Evolutionary conservation across 2,888 invertebrate species (phyloP).

Genomic region (Polietes domitor): DNA sequence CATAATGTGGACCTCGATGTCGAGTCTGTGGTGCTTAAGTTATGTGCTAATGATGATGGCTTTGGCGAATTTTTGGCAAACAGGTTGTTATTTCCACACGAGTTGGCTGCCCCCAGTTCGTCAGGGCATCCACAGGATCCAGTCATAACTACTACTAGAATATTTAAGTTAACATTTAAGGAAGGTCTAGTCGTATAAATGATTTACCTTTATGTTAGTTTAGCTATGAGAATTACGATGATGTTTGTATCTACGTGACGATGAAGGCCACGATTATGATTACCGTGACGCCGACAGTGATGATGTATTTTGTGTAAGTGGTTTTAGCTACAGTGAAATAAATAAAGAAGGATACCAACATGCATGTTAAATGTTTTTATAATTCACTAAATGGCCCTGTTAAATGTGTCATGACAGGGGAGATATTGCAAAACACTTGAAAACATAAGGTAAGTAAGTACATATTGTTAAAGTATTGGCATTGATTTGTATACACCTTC

Average conservation of each 20-base stretch:
- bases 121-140: conserved; percentile 29
- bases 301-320: conserved; percentile 54
- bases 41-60: conserved; percentile 56
- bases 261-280: conserved; percentile 27
- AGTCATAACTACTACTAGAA: conserved; percentile 52
- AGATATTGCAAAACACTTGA: too few relatives aligned
- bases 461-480: too few relatives aligned
- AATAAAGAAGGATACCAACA: conserved; percentile 17
- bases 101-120: conserved; percentile 51
- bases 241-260: conserved; percentile 13
- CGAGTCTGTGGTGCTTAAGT: conserved; percentile 51
- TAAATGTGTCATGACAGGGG: too few relatives aligned
- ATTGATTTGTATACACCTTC: too few relatives aligned
- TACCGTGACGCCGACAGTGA: conserved; percentile 25
- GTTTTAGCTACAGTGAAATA: conserved; percentile 50
- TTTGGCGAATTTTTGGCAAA: conserved; percentile 55
- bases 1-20: conserved; percentile 27
- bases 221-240: conserved; percentile 2
- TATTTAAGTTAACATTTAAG: conserved; percentile 64
- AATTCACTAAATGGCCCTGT: too few relatives aligned
- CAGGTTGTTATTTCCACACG: conserved; percentile 31
- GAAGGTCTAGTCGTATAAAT: conserved; percentile 59
- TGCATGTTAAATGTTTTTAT: neutral
- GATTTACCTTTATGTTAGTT: conserved; percentile 48
- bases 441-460: too few relatives aligned